Percentiles rank a stretch among this genome's conserved stretches.
Evolutionary conservation across 2,888 invertebrate species (phyloP).

Genomic region (Allygus modestus): DNA sequence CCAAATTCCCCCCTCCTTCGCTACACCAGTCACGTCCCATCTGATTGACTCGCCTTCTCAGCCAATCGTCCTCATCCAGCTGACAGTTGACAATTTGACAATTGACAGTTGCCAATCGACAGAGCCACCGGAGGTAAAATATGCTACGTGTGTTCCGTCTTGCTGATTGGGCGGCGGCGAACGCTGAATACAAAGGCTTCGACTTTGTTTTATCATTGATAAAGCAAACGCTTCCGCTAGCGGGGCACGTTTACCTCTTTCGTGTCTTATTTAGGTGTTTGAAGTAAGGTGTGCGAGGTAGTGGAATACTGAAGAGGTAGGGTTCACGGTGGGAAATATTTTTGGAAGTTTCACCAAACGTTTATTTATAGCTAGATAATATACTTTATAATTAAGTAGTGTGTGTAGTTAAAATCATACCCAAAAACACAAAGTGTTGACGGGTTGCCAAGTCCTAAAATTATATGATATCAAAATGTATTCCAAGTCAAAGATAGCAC

Average conservation of each 20-base stretch:
- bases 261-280: slow-evolving; percentile 34
- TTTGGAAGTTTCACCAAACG: too few relatives aligned
- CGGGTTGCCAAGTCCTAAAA: too few relatives aligned
- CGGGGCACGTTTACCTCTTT: slow-evolving; percentile 5
- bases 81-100: slow-evolving; percentile 45
- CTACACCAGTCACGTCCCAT: background rate
- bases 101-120: slow-evolving; percentile 17
- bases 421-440: too few relatives aligned
- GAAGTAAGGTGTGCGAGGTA: background rate
- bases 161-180: slow-evolving; percentile 32
- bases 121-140: slow-evolving; percentile 30
- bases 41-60: slow-evolving; percentile 24
- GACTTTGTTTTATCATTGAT: slow-evolving; percentile 48
- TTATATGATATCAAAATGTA: too few relatives aligned
- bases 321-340: background rate
- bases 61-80: background rate
- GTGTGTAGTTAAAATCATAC: too few relatives aligned
- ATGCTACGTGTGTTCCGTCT: slow-evolving; percentile 6
- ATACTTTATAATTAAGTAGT: too few relatives aligned
- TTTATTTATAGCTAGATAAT: too few relatives aligned
- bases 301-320: background rate
- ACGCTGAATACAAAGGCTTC: slow-evolving; percentile 19
- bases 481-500: too few relatives aligned
- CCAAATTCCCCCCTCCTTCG: background rate
- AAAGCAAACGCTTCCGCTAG: slow-evolving; percentile 9